Evolutionary conservation across 2,113 vertebrate genomes (phyloP).

Genomic region (Rhea pennata): DNA sequence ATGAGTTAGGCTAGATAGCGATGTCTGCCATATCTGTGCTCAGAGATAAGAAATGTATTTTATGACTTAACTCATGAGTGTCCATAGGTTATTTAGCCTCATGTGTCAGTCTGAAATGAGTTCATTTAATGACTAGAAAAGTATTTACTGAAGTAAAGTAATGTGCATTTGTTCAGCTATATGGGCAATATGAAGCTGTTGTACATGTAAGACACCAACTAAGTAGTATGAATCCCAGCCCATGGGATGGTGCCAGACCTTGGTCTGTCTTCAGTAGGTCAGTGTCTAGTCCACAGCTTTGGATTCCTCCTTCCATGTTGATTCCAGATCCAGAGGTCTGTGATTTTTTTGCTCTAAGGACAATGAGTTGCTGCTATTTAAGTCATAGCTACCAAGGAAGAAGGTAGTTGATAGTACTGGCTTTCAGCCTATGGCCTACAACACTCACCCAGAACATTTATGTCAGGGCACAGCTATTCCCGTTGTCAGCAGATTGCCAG

Average conservation of each 20-base stretch:
- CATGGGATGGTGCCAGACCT: not conserved
- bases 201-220: not conserved
- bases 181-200: not conserved
- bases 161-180: not conserved
- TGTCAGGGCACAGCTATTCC: no score
- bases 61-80: not conserved
- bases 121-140: not conserved
- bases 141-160: not conserved
- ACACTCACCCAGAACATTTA: no score
- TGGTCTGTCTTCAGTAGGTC: not conserved
- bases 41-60: slow-evolving; percentile 18
- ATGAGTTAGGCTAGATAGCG: not conserved
- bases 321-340: not conserved
- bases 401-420: not conserved
- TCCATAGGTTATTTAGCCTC: not conserved
- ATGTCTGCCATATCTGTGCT: not conserved
- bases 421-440: no score
- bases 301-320: not conserved
- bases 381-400: not conserved
- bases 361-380: not conserved
- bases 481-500: no score
- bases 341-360: not conserved
- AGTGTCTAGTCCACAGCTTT: not conserved
- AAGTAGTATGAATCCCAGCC: not conserved
- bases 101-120: not conserved